Conservation (phyloP, 2,113 vertebrate species). For the Microtus oregoni region DNA sequence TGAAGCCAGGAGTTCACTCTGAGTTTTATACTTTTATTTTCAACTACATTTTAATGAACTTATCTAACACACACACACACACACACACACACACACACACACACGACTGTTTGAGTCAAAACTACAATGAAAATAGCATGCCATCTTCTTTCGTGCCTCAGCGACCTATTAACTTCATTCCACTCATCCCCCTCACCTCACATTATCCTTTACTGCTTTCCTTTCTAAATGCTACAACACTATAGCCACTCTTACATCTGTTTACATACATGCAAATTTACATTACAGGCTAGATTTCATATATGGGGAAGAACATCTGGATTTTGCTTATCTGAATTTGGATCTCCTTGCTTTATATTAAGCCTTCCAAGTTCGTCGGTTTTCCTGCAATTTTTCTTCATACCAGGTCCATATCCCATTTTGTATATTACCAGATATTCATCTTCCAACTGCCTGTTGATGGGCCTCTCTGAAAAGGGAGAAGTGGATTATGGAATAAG, state of each 20-base stretch:
- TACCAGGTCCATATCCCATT: not conserved
- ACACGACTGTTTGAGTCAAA: not conserved
- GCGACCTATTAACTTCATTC: not conserved
- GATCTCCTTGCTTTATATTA: no score
- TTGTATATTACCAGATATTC: not conserved
- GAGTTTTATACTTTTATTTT: not conserved
- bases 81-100: not conserved
- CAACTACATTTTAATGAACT: not conserved
- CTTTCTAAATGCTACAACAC: not conserved
- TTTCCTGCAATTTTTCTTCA: not conserved
- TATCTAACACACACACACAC: not conserved
- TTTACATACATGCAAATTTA: no score
- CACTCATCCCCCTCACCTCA: not conserved
- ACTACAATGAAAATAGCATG: no score
- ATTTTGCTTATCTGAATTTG: not conserved
- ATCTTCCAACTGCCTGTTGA: not conserved
- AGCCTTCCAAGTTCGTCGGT: no score
- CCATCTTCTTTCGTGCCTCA: no score
- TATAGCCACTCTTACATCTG: not conserved
- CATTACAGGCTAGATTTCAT: not conserved
- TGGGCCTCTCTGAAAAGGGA: not conserved
- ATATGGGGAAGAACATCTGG: not conserved
- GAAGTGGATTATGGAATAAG: not conserved
- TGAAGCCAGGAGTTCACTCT: not conserved
- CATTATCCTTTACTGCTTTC: not conserved